phyloP scores from a whole-genome alignment of 1,140 invertebrate genomes.

The Penaeus vannamei region DNA sequence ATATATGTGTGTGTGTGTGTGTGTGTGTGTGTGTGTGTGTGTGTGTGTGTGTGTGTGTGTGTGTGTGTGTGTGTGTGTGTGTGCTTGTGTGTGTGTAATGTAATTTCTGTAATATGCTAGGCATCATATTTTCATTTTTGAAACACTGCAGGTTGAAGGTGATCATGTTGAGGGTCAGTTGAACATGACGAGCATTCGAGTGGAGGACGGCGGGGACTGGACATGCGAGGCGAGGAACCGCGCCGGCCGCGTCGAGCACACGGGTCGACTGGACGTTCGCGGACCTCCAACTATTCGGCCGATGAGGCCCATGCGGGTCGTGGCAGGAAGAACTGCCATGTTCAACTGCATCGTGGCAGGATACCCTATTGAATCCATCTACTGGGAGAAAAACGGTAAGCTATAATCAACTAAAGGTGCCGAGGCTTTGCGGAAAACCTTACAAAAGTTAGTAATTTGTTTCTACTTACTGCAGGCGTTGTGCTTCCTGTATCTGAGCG shows the following conservation, averaged over 20 bases:
- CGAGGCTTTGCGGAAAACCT: neutral
- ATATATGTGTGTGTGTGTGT: neutral
- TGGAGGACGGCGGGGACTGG: slow-evolving; percentile 93
- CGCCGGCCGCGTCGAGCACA: slow-evolving; percentile 83
- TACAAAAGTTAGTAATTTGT: neutral
- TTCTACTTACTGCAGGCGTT: slow-evolving; percentile 33
- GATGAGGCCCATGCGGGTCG: slow-evolving; percentile 72
- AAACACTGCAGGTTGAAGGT: slow-evolving; percentile 35
- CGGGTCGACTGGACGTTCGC: slow-evolving; percentile 90
- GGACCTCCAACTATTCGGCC: slow-evolving; percentile 69
- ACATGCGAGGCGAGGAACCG: slow-evolving; percentile 90
- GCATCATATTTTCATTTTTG: neutral
- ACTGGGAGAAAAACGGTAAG: slow-evolving; percentile 74
- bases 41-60: neutral
- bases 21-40: too few relatives aligned
- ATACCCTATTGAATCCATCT: slow-evolving; percentile 73
- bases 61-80: slow-evolving; percentile 5
- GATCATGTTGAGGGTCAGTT: slow-evolving; percentile 95
- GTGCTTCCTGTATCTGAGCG: slow-evolving; percentile 71
- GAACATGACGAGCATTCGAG: slow-evolving; percentile 89
- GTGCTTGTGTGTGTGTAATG: slow-evolving; percentile 18
- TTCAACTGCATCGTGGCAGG: slow-evolving; percentile 73
- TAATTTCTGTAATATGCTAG: neutral
- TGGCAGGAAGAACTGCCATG: slow-evolving; percentile 72
- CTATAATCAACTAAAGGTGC: neutral